Conservation (phyloP, 2,797 vertebrate species). For the Pantherophis alleghaniensis region DNA sequence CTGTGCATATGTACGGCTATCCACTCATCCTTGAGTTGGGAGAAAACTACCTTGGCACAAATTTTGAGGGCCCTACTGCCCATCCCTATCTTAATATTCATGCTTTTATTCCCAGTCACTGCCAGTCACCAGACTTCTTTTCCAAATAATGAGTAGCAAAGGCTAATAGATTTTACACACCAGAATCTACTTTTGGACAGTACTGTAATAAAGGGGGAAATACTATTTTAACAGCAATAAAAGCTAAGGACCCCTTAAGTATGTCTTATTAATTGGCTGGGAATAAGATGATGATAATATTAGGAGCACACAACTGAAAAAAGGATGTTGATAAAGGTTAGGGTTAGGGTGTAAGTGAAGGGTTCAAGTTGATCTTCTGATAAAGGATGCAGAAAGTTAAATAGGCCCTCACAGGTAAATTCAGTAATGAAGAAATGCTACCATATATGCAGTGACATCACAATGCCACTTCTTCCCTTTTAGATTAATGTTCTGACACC, state of each 20-base stretch:
- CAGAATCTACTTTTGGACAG: neutral
- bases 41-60: neutral
- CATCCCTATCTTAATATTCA: neutral
- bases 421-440: too few species aligned
- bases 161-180: neutral
- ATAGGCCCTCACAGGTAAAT: too few species aligned
- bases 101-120: neutral
- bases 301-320: neutral
- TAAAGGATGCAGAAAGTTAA: neutral
- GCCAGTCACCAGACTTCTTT: neutral
- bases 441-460: too few species aligned
- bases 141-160: neutral
- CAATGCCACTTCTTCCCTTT: neutral
- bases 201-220: neutral
- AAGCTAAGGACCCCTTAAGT: neutral
- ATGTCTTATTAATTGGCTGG: neutral
- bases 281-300: neutral
- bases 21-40: neutral
- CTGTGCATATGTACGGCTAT: neutral
- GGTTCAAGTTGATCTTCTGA: neutral
- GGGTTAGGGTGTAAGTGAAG: neutral
- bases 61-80: neutral
- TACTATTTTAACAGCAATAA: neutral
- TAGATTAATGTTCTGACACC: neutral
- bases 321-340: neutral